Conservation (phyloP, 2,113 vertebrate genomes). For the Rhynchomys soricoides region DNA sequence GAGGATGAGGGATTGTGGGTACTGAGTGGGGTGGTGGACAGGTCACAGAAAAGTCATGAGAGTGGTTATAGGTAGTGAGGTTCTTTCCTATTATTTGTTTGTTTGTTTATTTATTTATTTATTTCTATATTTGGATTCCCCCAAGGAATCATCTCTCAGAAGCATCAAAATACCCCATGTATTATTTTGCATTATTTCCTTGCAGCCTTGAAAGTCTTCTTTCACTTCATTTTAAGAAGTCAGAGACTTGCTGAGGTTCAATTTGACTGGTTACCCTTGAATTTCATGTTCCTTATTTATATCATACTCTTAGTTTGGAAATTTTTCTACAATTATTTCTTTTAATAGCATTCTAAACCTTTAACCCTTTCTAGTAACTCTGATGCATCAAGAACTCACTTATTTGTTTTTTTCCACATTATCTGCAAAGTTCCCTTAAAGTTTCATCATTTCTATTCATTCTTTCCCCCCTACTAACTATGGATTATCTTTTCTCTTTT, state of each 20-base stretch:
- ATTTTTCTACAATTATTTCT: background rate
- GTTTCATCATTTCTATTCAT: background rate
- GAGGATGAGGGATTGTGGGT: background rate
- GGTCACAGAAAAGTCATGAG: background rate
- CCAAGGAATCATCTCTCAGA: background rate
- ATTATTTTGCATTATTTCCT: background rate
- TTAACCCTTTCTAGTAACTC: background rate
- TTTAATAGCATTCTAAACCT: background rate
- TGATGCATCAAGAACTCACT: background rate
- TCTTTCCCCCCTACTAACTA: background rate
- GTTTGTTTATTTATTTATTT: background rate
- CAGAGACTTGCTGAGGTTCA: background rate
- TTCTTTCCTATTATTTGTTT: background rate
- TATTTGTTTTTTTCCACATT: background rate
- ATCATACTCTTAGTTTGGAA: background rate
- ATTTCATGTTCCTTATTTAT: background rate
- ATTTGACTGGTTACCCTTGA: background rate
- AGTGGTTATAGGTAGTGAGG: background rate
- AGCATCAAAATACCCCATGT: background rate
- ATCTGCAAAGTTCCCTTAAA: background rate
- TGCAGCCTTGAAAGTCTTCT: background rate
- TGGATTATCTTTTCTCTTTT: background rate
- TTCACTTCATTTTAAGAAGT: background rate
- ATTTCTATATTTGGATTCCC: background rate
- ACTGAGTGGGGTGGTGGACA: background rate